Evolutionary conservation across 37 sponge, comb jelly and placozoan species (phyloP), one percentile per base, ranked within the genome.

Genomic region (Cladorhizidae sp.): DNA sequence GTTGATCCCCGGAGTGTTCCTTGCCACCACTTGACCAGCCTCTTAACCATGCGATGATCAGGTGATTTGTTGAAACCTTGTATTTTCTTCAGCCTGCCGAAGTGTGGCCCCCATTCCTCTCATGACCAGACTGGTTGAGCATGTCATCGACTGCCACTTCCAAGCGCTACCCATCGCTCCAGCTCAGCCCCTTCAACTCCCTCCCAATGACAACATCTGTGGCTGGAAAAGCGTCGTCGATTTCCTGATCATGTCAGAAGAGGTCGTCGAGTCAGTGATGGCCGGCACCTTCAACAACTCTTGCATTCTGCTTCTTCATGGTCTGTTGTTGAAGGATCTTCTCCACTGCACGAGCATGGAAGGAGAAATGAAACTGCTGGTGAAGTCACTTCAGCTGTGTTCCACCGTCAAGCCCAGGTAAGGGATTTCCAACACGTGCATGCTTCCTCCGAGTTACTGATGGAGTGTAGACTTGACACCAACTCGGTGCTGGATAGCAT

Each of bases 61-160:
- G 55, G 17, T 54, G 55, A 12, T 20, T 54, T 54, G 38, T 25
- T 57, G 28, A 36, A 62, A 36, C n/a, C 78, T 56, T 58, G 54
- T 71, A 55, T 71, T 70, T 78, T 76, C 78, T 70, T 2, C 80
- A 81, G 90, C 81, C 0, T 82, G 79, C 57, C 74, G 74, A 23
- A 28, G 84, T 56, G 45, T 93, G 25, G 84, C 61, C 0, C 61
- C 90, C 1, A 38, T 86, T 17, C 71, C 55, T 18, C n/a, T 29
- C 63, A 86, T 90, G 87, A 81, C 73, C 8, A 52, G 64, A 40
- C 41, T 93, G 23, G 57, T 90, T 5, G 94, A 93, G 63, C 63
- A 85, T 42, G 70, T 78, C 31, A 93, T 93, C 31, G 79, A 73
- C 39, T 39, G 70, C 37, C 72, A 86, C 73, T 93, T 93, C 85